phyloP scores from a whole-genome alignment of 1,140 invertebrate species.

The Spodoptera frugiperda region DNA sequence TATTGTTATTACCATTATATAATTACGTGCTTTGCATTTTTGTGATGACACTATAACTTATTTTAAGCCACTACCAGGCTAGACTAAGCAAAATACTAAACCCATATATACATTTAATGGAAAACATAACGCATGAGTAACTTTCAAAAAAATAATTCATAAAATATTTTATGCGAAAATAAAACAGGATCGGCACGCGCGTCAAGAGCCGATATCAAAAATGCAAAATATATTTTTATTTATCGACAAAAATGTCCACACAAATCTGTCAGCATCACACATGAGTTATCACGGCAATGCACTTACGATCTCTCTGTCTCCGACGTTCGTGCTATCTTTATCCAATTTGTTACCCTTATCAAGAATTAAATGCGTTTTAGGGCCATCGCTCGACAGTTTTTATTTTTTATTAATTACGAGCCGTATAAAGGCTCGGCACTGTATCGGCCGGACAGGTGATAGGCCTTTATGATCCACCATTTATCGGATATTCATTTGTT shows the following conservation, averaged over 20 bases:
- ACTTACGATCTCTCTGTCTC: slow-evolving; percentile 84
- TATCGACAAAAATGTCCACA: slow-evolving; percentile 57
- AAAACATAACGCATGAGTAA: not conserved
- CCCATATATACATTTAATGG: too few species aligned
- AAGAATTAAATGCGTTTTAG: slow-evolving; percentile 86
- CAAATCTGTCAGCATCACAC: slow-evolving; percentile 54
- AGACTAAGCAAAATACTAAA: too few species aligned
- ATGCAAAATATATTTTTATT: slow-evolving; percentile 22
- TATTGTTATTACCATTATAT: not conserved
- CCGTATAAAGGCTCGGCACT: slow-evolving; percentile 50
- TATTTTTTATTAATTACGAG: slow-evolving; percentile 83
- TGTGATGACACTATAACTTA: too few species aligned
- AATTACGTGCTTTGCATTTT: too few species aligned
- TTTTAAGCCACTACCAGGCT: too few species aligned
- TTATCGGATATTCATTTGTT: slow-evolving; percentile 75
- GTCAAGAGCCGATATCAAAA: slow-evolving; percentile 1
- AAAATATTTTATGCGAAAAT: slow-evolving; percentile 16
- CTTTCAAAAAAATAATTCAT: slow-evolving; percentile 9
- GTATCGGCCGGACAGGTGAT: slow-evolving; percentile 62
- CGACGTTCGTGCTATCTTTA: slow-evolving; percentile 79
- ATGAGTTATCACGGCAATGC: slow-evolving; percentile 82
- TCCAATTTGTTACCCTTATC: slow-evolving; percentile 86
- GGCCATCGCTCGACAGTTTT: slow-evolving; percentile 71
- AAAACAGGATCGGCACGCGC: not conserved
- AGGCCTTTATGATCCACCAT: slow-evolving; percentile 64